Conservation (phyloP, 2,113 vertebrate genomes). For the Columbina picui region DNA sequence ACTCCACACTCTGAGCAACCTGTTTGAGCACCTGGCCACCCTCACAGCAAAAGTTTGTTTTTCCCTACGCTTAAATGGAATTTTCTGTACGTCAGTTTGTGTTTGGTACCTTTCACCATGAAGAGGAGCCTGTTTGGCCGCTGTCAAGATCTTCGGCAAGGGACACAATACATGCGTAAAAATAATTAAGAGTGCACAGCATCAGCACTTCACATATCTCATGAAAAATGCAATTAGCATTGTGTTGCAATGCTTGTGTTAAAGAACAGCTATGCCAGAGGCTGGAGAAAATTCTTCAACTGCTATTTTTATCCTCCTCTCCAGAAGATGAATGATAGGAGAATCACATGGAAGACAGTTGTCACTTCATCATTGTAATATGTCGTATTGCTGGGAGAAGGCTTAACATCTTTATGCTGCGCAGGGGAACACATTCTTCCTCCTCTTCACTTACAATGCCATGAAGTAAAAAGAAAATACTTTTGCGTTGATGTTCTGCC, state of each 20-base stretch:
- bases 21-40: neutral
- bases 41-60: neutral
- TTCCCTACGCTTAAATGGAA: neutral
- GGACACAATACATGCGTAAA: neutral
- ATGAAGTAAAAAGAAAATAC: neutral
- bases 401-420: neutral
- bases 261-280: neutral
- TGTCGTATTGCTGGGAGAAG: neutral
- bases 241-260: neutral
- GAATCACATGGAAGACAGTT: neutral
- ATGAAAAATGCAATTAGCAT: neutral
- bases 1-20: neutral
- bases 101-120: neutral
- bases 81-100: neutral
- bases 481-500: neutral
- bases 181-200: neutral
- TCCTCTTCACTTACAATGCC: neutral
- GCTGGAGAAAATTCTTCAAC: neutral
- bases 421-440: neutral
- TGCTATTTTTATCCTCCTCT: neutral
- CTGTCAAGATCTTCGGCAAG: neutral
- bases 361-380: neutral
- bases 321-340: neutral
- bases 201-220: neutral
- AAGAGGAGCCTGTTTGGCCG: neutral